Conservation (phyloP, 92 coral and sea anemone genomes). For the Parazoanthus swiftii region DNA sequence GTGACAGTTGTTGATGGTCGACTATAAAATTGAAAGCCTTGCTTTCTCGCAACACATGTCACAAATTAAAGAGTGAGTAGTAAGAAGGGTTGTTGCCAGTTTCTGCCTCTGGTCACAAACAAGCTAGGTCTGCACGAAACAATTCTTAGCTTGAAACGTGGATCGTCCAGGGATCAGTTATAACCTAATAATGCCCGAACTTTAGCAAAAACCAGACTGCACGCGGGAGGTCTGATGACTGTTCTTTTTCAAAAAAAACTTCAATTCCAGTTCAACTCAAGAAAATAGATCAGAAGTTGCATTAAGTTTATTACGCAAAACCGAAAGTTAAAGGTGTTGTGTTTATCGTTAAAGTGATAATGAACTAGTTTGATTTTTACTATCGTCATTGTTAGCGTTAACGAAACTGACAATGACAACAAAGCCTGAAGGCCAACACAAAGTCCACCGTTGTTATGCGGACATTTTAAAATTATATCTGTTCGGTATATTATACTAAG, state of each 20-base stretch:
- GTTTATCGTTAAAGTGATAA: conserved; percentile 29
- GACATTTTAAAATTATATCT: neutral
- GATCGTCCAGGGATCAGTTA: no score
- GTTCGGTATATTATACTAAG: neutral
- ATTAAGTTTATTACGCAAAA: neutral
- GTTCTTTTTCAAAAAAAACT: neutral
- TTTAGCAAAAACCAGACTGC: neutral
- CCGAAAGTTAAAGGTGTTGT: neutral
- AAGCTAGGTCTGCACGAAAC: no score
- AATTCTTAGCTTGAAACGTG: no score
- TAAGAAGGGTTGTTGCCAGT: neutral
- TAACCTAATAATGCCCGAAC: no score
- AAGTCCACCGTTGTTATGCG: conserved; percentile 30
- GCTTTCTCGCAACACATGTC: no score
- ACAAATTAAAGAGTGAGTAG: no score
- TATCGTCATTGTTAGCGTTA: neutral
- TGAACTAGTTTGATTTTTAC: neutral
- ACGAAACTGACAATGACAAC: conserved; percentile 6
- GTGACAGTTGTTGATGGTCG: neutral
- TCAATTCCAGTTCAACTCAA: no score
- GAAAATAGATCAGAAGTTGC: neutral
- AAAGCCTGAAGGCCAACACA: neutral
- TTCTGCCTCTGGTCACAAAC: neutral
- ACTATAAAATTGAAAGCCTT: no score
- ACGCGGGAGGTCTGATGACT: neutral